These are phyloP conservation scores for Mystacides longicornis DNA, from an alignment of 2,888 invertebrate species.

Conservation along the genomic window DNA sequence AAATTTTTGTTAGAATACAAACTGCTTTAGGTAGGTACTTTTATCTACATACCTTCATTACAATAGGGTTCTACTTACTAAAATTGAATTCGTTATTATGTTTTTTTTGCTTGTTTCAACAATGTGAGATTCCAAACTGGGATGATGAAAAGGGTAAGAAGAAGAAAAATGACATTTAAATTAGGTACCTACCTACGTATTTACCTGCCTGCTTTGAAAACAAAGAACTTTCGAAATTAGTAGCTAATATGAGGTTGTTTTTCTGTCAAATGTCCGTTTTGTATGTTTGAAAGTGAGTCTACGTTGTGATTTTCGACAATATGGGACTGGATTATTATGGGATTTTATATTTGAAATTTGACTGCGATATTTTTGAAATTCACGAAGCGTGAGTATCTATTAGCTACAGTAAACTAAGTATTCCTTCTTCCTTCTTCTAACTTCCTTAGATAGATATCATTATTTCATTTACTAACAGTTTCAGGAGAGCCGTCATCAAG, in stretches of 20 bases:
- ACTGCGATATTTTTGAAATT: conserved; percentile 60
- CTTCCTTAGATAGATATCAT: background rate
- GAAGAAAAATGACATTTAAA: too few relatives aligned
- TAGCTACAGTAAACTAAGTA: too few relatives aligned
- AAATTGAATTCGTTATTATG: too few relatives aligned
- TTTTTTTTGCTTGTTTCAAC: background rate
- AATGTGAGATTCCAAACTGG: background rate
- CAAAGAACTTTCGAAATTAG: background rate
- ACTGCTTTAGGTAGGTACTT: too few relatives aligned
- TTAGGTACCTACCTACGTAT: too few relatives aligned
- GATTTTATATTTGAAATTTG: conserved; percentile 59
- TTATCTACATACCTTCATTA: too few relatives aligned
- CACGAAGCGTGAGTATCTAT: conserved; percentile 60
- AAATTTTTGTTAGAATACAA: too few relatives aligned
- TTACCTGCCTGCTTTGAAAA: too few relatives aligned
- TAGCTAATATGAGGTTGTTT: background rate
- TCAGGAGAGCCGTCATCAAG: conserved; percentile 49
- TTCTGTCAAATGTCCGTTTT: background rate
- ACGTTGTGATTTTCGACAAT: conserved; percentile 25
- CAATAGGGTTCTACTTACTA: too few relatives aligned
- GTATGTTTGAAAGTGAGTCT: too few relatives aligned
- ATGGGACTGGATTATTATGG: conserved; percentile 75
- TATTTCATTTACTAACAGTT: conserved; percentile 31
- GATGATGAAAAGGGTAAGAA: too few relatives aligned
- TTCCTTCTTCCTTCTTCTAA: too few relatives aligned